Evolutionary conservation across 2,888 invertebrate genomes (phyloP), one percentile per base, ranked within the genome.

Genomic region (Lasioglossum marginatum): DNA sequence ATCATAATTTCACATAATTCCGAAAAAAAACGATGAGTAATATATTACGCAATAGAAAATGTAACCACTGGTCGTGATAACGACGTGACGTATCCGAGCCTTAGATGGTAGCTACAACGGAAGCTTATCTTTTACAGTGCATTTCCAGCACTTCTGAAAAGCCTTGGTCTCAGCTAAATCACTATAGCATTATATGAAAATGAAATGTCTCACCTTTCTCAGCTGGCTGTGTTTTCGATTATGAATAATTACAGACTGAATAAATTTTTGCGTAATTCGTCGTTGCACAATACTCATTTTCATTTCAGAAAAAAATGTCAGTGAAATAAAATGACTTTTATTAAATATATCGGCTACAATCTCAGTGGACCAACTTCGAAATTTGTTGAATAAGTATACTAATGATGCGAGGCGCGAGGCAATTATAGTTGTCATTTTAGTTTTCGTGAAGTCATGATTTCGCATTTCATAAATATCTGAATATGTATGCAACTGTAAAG

Each of bases 341-440:
- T 16, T 45, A 45, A 48, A 48, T 48, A 19, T 23, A 8, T 52
- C 48, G 23, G 2, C 2, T 52, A 8, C 0, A 2, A 52, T 23
- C 23, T 23, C 2, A 23, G 23, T 52, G 48, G 23, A 8, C 0
- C 48, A 52, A 52, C 8, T 23, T 19, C 16, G 2, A 23, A 23
- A 52, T 52, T 6, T 23, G 23, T 23, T 23, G 48, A 52, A 16
- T 23, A 52, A 52, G 2, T 48, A 0, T 48, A 48, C 23, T 48
- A 48, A 48, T 8, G 0, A 23, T 6, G 2, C 0, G 6, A 23
- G 23, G 6, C 0, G 2, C 0, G 6, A 23, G 23, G 6, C 0
- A 4, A 48, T 19, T 2, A 23, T 2, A 48, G 23, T 16, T 48
- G 48, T 23, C 23, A 23, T 23, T 48, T 52, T 2, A 8, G 0